These are phyloP conservation scores for Melanotaenia pygmaea DNA, from an alignment of 2,797 vertebrate genomes.

Conservation along the genomic window DNA sequence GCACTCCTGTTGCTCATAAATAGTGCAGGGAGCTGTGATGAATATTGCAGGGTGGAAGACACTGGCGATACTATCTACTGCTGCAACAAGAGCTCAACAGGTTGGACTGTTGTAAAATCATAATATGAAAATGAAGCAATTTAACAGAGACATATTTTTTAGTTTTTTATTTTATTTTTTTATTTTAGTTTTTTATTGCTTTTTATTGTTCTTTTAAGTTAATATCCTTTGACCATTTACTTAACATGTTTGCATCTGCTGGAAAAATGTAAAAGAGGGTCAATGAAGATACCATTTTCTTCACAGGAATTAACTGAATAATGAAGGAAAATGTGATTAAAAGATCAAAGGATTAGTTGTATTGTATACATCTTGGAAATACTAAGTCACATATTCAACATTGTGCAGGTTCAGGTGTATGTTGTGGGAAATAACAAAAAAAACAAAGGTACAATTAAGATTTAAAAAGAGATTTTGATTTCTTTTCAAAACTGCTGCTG, in stretches of 20 bases:
- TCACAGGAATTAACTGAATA: neutral
- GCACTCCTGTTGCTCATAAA: constrained; percentile 85
- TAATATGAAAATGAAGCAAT: constrained; percentile 25
- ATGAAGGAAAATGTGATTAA: neutral
- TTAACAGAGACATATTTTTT: neutral
- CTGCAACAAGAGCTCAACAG: constrained; percentile 34
- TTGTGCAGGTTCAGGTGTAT: neutral
- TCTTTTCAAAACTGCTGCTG: neutral
- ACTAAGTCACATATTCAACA: neutral
- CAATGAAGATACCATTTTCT: neutral
- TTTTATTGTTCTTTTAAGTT: neutral
- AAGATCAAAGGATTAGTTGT: neutral
- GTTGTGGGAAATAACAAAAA: too few relatives aligned
- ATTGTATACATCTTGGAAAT: neutral
- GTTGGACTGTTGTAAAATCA: constrained; percentile 15
- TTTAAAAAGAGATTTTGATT: neutral
- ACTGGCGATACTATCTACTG: constrained; percentile 56
- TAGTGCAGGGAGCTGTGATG: constrained; percentile 83
- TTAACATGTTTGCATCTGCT: neutral
- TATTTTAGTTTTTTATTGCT: neutral
- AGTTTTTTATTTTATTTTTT: neutral
- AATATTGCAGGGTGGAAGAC: constrained; percentile 72
- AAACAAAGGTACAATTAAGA: neutral
- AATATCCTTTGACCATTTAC: neutral
- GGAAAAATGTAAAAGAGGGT: neutral